Percentiles rank a stretch among this genome's conserved stretches.
These are phyloP conservation scores for Gambusia affinis DNA, from an alignment of 2,113 vertebrate species.

Conservation along the genomic window DNA sequence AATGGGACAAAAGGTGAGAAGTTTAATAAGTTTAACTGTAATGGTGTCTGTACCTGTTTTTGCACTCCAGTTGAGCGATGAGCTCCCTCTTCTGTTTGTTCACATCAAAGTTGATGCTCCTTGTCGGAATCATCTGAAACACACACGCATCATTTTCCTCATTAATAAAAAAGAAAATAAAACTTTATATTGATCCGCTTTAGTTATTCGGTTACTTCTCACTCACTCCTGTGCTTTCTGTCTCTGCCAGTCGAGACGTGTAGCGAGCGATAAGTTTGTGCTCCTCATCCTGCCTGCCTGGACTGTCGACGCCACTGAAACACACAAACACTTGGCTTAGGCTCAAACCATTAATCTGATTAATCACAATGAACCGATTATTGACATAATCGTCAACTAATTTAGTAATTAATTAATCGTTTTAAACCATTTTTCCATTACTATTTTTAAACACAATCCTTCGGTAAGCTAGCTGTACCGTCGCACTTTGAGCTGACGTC, in stretches of 20 bases:
- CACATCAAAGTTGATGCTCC: conserved; percentile 88
- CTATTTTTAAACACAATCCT: too few relatives aligned
- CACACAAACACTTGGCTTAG: neutral
- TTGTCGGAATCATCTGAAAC: conserved; percentile 83
- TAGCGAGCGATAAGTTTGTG: conserved; percentile 93
- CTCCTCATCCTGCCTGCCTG: conserved; percentile 90
- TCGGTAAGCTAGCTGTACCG: too few relatives aligned
- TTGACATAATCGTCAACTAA: too few relatives aligned
- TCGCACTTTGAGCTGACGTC: too few relatives aligned
- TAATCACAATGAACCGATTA: too few relatives aligned
- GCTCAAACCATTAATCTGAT: too few relatives aligned
- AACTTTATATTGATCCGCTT: neutral
- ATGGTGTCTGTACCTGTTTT: conserved; percentile 86
- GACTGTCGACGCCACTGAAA: conserved; percentile 84
- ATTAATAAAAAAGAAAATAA: neutral
- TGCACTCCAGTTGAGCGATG: conserved; percentile 93
- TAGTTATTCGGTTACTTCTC: neutral
- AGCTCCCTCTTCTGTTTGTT: conserved; percentile 95
- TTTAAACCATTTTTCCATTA: too few relatives aligned
- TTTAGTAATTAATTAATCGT: too few relatives aligned
- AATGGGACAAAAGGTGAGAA: neutral
- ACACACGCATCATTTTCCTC: neutral
- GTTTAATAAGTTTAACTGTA: neutral
- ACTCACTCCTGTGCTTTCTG: conserved; percentile 84
- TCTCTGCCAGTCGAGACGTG: conserved; percentile 90